These are phyloP conservation scores for Anser cygnoides DNA, from an alignment of 2,113 vertebrate genomes.

Conservation along the genomic window DNA sequence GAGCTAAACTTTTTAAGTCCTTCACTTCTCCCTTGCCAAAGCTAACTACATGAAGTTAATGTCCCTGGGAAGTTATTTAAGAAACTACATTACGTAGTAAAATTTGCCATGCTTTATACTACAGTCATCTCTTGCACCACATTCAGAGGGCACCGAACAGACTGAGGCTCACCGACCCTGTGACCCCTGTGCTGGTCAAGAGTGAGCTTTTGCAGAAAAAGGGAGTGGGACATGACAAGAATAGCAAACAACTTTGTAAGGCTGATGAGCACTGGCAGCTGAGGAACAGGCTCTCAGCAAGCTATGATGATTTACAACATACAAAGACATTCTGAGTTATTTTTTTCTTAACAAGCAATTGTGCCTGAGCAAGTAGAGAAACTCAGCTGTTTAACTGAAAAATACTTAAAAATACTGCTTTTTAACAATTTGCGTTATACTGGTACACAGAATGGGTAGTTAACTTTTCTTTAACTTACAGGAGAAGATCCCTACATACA, in stretches of 20 bases:
- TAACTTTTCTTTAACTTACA: not conserved
- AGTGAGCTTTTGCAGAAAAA: not conserved
- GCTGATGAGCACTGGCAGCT: not conserved
- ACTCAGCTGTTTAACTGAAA: not conserved
- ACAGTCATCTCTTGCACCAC: not conserved
- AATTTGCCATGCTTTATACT: not conserved
- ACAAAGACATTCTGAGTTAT: not conserved
- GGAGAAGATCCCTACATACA: not conserved
- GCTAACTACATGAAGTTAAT: conserved; percentile 5
- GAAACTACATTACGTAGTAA: not conserved
- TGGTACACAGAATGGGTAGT: not conserved
- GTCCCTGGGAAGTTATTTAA: not conserved
- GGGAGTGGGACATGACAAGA: not conserved
- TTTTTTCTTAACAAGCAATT: not conserved
- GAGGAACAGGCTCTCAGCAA: not conserved
- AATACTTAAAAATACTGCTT: not conserved
- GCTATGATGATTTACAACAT: not conserved
- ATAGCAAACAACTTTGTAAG: not conserved
- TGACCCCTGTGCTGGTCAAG: not conserved
- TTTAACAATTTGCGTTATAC: conserved; percentile 17
- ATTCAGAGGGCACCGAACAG: not conserved
- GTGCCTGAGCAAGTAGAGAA: not conserved
- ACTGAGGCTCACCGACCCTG: not conserved
- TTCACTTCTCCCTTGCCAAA: not conserved
- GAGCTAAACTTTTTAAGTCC: not conserved